Evolutionary conservation across 2,113 vertebrate genomes (phyloP).

Genomic region (Colius striatus): DNA sequence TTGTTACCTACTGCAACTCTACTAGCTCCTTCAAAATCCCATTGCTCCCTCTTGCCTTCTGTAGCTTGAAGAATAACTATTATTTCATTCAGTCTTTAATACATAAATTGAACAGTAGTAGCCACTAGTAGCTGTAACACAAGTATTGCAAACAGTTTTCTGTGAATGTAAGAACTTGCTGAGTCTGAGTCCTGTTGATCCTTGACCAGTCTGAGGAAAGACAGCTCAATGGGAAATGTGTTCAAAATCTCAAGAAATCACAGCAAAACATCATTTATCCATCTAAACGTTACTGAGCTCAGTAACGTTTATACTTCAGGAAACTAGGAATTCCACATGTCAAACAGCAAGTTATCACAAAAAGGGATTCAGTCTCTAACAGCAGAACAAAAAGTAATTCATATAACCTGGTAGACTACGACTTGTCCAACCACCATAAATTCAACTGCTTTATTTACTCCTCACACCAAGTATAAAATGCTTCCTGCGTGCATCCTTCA

Average conservation of each 20-base stretch:
- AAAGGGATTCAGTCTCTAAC: not conserved
- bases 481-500: not conserved
- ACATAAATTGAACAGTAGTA: not conserved
- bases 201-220: not conserved
- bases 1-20: not conserved
- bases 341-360: not conserved
- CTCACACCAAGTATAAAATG: not conserved
- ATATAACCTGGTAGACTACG: not conserved
- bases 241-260: not conserved
- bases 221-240: not conserved
- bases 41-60: not conserved
- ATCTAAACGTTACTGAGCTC: not conserved
- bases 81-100: not conserved
- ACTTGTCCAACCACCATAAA: not conserved
- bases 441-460: not conserved
- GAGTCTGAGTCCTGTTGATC: not conserved
- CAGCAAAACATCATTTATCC: not conserved
- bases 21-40: not conserved
- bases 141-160: not conserved
- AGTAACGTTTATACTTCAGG: not conserved
- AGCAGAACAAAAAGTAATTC: not conserved
- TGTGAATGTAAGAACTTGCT: not conserved
- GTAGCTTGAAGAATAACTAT: not conserved
- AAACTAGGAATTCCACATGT: not conserved
- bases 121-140: not conserved